Evolutionary conservation across 2,888 invertebrate species (phyloP).

Genomic region (Hydrotaea cyrtoneurina): DNA sequence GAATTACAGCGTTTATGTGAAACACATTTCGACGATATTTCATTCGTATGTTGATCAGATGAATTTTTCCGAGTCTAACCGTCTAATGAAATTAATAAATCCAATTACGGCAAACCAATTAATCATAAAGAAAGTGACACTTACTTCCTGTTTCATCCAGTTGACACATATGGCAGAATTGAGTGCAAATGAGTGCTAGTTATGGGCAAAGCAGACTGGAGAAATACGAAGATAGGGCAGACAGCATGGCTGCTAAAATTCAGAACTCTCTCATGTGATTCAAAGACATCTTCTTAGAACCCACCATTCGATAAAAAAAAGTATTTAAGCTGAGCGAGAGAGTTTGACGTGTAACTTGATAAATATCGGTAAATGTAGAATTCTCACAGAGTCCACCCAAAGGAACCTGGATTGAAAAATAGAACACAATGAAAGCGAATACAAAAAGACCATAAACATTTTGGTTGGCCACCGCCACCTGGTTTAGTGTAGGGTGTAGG

Average conservation of each 20-base stretch:
- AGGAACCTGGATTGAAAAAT: slow-evolving; percentile 15
- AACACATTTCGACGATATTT: too few species aligned
- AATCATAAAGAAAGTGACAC: not conserved
- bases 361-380: slow-evolving; percentile 60
- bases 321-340: slow-evolving; percentile 50
- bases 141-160: slow-evolving; percentile 61
- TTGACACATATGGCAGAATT: slow-evolving; percentile 62
- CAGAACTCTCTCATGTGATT: slow-evolving; percentile 55
- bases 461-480: not conserved
- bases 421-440: slow-evolving; percentile 14
- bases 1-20: too few species aligned
- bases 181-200: slow-evolving; percentile 39
- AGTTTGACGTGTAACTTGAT: slow-evolving; percentile 48
- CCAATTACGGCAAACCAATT: too few species aligned
- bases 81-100: too few species aligned
- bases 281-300: slow-evolving; percentile 58
- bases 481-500: too few species aligned
- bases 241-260: slow-evolving; percentile 68
- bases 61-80: too few species aligned
- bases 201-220: slow-evolving; percentile 55
- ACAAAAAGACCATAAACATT: slow-evolving; percentile 31
- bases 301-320: too few species aligned
- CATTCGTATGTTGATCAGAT: too few species aligned
- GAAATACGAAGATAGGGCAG: slow-evolving; percentile 59
- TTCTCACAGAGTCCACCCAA: slow-evolving; percentile 54